A percentile compares a stretch with the other conserved stretches of the same genome.
Evolutionary conservation across 2,113 vertebrate genomes (phyloP).

Genomic region (Pedetes capensis): DNA sequence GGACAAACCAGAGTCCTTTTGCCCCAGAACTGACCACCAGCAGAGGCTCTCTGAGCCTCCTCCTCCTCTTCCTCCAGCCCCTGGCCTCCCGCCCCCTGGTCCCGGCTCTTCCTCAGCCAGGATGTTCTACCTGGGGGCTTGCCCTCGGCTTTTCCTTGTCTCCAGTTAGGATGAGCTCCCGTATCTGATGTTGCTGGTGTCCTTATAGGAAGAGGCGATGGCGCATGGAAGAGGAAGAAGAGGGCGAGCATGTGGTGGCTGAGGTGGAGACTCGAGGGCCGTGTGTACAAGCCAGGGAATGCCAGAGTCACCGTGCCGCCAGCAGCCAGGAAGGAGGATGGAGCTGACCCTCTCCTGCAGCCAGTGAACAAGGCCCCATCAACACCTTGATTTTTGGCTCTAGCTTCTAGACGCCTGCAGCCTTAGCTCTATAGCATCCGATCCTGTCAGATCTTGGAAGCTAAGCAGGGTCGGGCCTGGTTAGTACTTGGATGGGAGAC

Average conservation of each 20-base stretch:
- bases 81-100: too few species aligned
- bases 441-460: too few species aligned
- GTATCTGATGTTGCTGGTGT: not conserved
- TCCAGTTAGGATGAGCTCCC: too few species aligned
- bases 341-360: too few species aligned
- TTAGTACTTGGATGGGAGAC: too few species aligned
- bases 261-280: not conserved
- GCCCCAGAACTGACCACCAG: not conserved
- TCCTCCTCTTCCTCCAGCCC: not conserved
- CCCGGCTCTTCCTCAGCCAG: not conserved
- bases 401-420: too few species aligned
- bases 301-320: too few species aligned
- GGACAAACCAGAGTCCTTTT: not conserved
- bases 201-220: not conserved
- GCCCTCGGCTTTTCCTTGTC: not conserved
- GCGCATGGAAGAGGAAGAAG: not conserved
- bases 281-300: too few species aligned
- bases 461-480: too few species aligned
- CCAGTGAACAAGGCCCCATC: too few species aligned
- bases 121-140: not conserved
- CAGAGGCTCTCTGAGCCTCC: not conserved
- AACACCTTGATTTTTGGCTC: not conserved
- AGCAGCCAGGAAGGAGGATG: not conserved
- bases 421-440: too few species aligned
- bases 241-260: fast-evolving